Conservation (phyloP, 2,888 invertebrate species). For the Tubulanus polymorphus region DNA sequence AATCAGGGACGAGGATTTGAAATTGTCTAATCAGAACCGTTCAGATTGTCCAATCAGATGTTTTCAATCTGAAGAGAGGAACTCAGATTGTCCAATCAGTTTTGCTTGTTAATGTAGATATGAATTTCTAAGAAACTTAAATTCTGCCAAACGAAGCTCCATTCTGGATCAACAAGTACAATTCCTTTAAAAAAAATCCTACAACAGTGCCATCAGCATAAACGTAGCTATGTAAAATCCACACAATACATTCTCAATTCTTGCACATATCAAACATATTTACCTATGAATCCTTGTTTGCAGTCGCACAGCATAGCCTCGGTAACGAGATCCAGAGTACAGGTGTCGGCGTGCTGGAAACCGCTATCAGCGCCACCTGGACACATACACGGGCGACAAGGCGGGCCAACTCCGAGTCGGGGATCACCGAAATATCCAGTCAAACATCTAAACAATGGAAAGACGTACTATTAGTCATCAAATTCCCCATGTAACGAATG, state of each 20-base stretch:
- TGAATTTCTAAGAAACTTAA: no score
- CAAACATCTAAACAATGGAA: slow-evolving; percentile 58
- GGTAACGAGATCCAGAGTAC: slow-evolving; percentile 75
- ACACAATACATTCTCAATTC: slow-evolving; percentile 63
- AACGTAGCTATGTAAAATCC: background rate
- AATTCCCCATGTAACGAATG: no score
- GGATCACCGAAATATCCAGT: slow-evolving; percentile 96
- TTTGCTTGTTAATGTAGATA: no score
- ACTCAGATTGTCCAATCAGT: no score
- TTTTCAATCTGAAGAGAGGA: no score
- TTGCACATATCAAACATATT: slow-evolving; percentile 46
- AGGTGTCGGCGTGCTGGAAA: slow-evolving; percentile 83
- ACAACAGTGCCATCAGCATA: background rate
- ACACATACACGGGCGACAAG: slow-evolving; percentile 91
- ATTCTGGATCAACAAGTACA: no score
- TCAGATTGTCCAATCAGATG: no score
- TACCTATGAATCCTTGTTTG: slow-evolving; percentile 44
- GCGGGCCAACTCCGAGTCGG: slow-evolving; percentile 75
- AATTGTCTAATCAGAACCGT: no score
- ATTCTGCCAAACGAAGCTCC: no score
- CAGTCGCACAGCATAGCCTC: slow-evolving; percentile 76
- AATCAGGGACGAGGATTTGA: no score
- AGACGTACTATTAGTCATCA: no score
- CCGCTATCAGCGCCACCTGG: slow-evolving; percentile 80
- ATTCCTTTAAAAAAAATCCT: no score